Evolutionary conservation across 2,888 invertebrate species (phyloP), one percentile per base, ranked within the genome.

Genomic region (Ethmia dodecea): DNA sequence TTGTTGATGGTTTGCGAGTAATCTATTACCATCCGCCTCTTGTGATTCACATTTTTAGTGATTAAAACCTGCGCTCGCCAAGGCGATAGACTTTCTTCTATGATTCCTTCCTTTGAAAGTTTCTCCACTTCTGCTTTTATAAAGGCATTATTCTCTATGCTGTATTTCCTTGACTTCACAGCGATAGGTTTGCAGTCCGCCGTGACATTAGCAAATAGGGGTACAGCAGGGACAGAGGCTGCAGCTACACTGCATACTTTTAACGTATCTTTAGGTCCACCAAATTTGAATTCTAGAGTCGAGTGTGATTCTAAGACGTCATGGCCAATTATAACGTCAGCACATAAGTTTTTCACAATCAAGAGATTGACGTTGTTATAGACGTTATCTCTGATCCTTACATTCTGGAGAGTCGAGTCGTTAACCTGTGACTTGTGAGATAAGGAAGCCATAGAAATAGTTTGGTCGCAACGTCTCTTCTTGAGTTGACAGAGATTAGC

Each of bases 1-100:
- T 28, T 37, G 22, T 53, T 57, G 10, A 53, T 45, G 10, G 49
- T 53, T 18, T 28, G 33, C 0, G 52, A 52, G 33, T 54, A 57
- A 22, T 57, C 51, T 6, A 52, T 44, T 2, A 49, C 51, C 37
- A 45, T 40, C 15, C 47, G 22, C 14, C 47, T 50, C 28, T 42
- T 40, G 29, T 56, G 52, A 13, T 26, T 35, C 5, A 35, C 42
- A 11, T 34, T 38, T 10, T 37, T 36, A 14, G 42, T 28, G 6
- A 49, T 29, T 11, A 52, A 31, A 11, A 47, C 52, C 38, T 57
- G 52, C 1, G 45, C n/a, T n/a, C n/a, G n/a, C n/a, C n/a, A n/a
- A n/a, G n/a, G n/a, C n/a, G n/a, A n/a, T n/a, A n/a, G n/a, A n/a
- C n/a, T n/a, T n/a, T n/a, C n/a, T n/a, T n/a, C n/a, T n/a, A n/a